Conservation (phyloP, 2,797 vertebrate species). For the Coluber constrictor region DNA sequence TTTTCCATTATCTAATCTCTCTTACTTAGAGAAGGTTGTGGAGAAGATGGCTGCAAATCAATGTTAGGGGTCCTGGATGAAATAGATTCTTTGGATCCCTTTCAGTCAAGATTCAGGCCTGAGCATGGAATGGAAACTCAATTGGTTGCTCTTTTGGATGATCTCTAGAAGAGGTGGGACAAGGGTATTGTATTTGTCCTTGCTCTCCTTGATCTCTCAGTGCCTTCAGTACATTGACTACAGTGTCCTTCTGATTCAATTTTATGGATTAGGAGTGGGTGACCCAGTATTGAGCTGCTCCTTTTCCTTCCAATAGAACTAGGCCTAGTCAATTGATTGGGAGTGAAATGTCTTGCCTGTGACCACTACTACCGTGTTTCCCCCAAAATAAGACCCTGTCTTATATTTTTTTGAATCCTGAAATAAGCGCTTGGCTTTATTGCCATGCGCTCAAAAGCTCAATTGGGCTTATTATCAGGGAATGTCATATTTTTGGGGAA, state of each 20-base stretch:
- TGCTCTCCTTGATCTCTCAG: neutral
- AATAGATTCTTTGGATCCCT: neutral
- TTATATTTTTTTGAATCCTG: too few species aligned
- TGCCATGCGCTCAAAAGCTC: too few species aligned
- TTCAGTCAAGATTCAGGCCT: neutral
- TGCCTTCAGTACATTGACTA: neutral
- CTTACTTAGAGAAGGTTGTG: too few species aligned
- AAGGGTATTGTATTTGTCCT: neutral
- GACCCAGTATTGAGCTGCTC: neutral
- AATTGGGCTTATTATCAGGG: too few species aligned
- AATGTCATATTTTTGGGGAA: too few species aligned
- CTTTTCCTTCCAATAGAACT: neutral
- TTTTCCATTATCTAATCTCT: too few species aligned
- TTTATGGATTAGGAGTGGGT: neutral
- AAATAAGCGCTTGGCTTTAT: too few species aligned
- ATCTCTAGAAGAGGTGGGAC: neutral
- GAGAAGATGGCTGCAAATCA: too few species aligned
- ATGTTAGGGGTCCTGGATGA: too few species aligned
- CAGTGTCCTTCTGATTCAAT: neutral
- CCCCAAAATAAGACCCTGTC: too few species aligned
- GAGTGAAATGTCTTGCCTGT: neutral
- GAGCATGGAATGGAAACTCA: neutral
- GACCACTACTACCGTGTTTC: neutral
- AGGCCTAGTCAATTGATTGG: neutral
- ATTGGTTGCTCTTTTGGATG: neutral